Conservation (phyloP, 2,113 vertebrate species). For the Alaudala cheleensis region DNA sequence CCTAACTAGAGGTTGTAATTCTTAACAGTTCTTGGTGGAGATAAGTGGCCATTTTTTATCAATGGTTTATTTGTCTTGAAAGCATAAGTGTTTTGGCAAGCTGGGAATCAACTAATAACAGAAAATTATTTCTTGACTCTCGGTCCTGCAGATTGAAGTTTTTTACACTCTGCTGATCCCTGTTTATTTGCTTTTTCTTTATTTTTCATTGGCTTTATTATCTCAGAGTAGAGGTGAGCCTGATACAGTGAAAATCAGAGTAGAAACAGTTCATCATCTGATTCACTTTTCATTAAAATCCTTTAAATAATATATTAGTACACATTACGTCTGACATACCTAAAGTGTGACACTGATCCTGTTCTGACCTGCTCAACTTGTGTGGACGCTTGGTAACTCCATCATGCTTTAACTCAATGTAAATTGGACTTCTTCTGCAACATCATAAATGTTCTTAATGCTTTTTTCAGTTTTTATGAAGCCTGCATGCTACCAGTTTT, state of each 20-base stretch:
- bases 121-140: constrained; percentile 14
- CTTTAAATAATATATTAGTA: constrained; percentile 65
- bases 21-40: not conserved
- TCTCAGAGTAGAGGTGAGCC: constrained; percentile 25
- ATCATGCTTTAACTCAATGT: not conserved
- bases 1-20: not conserved
- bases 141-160: not conserved
- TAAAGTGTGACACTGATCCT: not conserved
- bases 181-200: constrained; percentile 56
- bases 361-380: not conserved
- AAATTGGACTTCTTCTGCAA: constrained; percentile 33
- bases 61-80: not conserved
- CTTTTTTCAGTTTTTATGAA: not conserved
- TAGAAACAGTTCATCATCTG: constrained; percentile 64
- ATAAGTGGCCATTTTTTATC: not conserved
- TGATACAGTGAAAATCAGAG: constrained; percentile 61
- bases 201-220: constrained; percentile 42
- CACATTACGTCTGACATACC: constrained; percentile 11
- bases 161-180: constrained; percentile 45
- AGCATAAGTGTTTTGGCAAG: not conserved
- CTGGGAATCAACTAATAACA: not conserved
- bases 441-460: constrained; percentile 2
- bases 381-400: not conserved
- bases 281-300: constrained; percentile 66
- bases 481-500: not conserved